Conservation (phyloP, 2,113 vertebrate species). For the Anhinga anhinga region DNA sequence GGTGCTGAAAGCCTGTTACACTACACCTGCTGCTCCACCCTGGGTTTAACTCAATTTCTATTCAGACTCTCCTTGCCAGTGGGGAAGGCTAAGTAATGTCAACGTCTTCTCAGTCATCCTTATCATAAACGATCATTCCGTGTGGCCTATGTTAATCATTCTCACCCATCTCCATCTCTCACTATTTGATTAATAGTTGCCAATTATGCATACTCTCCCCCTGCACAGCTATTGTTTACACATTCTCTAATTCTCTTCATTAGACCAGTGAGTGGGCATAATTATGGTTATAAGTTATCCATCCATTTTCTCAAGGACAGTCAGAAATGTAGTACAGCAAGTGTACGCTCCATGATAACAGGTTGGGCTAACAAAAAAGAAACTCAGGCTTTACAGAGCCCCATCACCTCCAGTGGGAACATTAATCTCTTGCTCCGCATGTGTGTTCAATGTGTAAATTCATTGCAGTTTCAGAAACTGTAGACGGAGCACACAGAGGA, state of each 20-base stretch:
- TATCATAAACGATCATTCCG: conserved; percentile 59
- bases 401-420: not conserved
- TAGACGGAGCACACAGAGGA: not conserved
- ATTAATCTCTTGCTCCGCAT: not conserved
- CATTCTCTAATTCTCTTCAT: conserved; percentile 73
- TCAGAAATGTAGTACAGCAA: conserved; percentile 48
- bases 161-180: conserved; percentile 10
- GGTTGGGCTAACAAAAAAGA: not conserved
- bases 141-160: conserved; percentile 68
- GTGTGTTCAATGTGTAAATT: not conserved
- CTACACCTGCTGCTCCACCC: not conserved
- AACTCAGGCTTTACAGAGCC: not conserved
- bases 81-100: conserved; percentile 42
- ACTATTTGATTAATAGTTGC: conserved; percentile 73
- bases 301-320: conserved; percentile 70
- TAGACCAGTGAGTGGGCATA: conserved; percentile 68
- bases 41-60: conserved; percentile 44
- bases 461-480: not conserved
- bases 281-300: conserved; percentile 66
- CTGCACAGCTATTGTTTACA: conserved; percentile 67
- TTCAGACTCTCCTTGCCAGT: conserved; percentile 18
- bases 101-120: conserved; percentile 56
- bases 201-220: conserved; percentile 64
- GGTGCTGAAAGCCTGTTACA: not conserved
- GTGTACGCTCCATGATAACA: not conserved